Base-by-base conservation (phyloP, 2,797 vertebrate genomes). In the Zalophus californianus region DNA sequence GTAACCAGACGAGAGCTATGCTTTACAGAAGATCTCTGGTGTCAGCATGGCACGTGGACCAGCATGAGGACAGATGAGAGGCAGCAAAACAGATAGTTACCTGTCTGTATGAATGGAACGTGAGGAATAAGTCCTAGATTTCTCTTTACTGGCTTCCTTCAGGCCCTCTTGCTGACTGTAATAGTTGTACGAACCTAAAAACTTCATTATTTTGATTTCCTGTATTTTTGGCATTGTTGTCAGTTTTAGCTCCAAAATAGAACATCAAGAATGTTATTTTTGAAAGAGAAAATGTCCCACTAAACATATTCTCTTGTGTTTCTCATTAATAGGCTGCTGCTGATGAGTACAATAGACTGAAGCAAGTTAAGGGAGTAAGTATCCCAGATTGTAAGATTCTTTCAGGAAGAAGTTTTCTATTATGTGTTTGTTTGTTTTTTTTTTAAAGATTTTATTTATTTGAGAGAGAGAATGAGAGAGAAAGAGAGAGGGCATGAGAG, bases 311-410 rank as follows among this genome's bases (percentile, higher is more conserved):
- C 58, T 41, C 16, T 54, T 97, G 92, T 95, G 87, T 97, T 97
- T 92, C 23, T 18, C 50, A 48, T 13, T 97, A 66, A 54, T 97
- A 99, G 99, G 98, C 99, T 84, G 98, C 98, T 94, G 52, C 99
- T 93, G 99, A 99, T n/a, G 99, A 99, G 98, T 99, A 99, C 98
- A 99, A 98, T 86, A 98, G 97, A 66, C 97, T 99, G 80, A 99
- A 99, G 97, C 97, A 98, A 97, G 83, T 98, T 2, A 99, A 99
- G 97, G 98, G 93, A 96, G 99, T 99, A 98, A 72, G 98, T 98
- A 91, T 92, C 16, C 7, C 58, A 16, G 41, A 15, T 23, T 68
- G 20, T 56, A 60, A 86, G 44, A 38, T 75, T 84, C 79, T 86
- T 84, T 15, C 0, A 56, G 23, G 52, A 64, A 58, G 66, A 68